Conservation (phyloP, 2,888 invertebrate genomes). For the Eurytoma adleriae region DNA sequence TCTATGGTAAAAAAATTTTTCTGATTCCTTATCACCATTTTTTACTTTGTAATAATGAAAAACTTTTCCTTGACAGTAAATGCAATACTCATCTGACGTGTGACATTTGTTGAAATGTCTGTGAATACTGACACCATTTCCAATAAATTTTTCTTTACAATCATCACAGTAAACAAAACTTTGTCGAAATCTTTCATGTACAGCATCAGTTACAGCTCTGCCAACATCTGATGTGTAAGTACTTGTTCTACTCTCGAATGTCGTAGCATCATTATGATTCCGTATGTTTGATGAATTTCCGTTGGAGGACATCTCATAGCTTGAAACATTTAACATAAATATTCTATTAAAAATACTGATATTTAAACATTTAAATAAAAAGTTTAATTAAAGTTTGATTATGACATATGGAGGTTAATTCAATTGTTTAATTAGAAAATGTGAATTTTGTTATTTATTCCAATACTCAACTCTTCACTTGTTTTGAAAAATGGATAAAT, state of each 20-base stretch:
- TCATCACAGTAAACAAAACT: conserved; percentile 64
- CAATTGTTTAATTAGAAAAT: background rate
- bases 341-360: background rate
- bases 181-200: conserved; percentile 67
- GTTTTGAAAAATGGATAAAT: background rate
- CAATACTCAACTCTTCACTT: background rate
- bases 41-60: conserved; percentile 64
- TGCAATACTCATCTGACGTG: conserved; percentile 62
- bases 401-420: conserved; percentile 30
- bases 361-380: background rate
- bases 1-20: conserved; percentile 64
- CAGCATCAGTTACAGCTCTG: conserved; percentile 69
- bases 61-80: conserved; percentile 69
- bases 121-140: conserved; percentile 63
- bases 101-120: conserved; percentile 68
- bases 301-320: conserved; percentile 53
- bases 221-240: conserved; percentile 43
- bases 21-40: conserved; percentile 55
- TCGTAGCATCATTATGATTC: conserved; percentile 5
- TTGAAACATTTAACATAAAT: conserved; percentile 12
- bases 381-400: background rate
- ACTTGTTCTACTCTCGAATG: background rate
- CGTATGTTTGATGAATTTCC: conserved; percentile 34
- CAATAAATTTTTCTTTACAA: conserved; percentile 64
- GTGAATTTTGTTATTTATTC: background rate